Base-by-base conservation (phyloP, 2,888 invertebrate species). In the Melanostoma scalare region DNA sequence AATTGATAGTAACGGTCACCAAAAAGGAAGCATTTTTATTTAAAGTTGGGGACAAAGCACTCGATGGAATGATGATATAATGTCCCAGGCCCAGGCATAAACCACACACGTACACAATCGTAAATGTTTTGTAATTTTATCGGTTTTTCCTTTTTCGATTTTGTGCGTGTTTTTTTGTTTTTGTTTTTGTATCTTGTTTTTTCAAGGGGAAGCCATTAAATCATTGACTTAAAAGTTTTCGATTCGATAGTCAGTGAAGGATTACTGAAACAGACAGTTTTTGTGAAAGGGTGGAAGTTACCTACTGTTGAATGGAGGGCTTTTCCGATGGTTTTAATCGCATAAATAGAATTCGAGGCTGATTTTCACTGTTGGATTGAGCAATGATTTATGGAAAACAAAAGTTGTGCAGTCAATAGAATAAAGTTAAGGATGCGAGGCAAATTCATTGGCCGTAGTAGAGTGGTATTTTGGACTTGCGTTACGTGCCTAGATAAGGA, bases 161-260 rank as follows among this genome's bases (percentile, higher is more conserved):
- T 6, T 31, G 30, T 6, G 3, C 31, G 2, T 50, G 1, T 40
- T 48, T 61, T 46, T 6, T 20, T 35, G 8, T 31, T 20, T 30
- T 4, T 9, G 40, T 6, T 56, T 40, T 50, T 53, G 72, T 20
- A 20, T 20, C 20, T 20, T 20, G 20, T 20, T 20, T 20, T 20
- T 20, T 20, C 20, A 20, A 20, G 20, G 20, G 20, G 20, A 20
- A 20, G 20, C 20, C 81, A 81, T 81, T 81, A 81, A 81, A 81
- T 81, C 81, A 81, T 77, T 77, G 81, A 81, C 76, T 81, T 81
- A 77, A 72, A 55, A 67, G 61, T 76, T 71, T 72, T 72, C 67
- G 50, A 55, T 72, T 56, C 67, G 72, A 77, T 77, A 67, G 72
- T 53, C 60, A 3, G 38, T 53, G 56, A 71, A 81, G 81, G 72